Evolutionary conservation across 2,888 invertebrate species (phyloP).

Genomic region (Antheraea assamensis): DNA sequence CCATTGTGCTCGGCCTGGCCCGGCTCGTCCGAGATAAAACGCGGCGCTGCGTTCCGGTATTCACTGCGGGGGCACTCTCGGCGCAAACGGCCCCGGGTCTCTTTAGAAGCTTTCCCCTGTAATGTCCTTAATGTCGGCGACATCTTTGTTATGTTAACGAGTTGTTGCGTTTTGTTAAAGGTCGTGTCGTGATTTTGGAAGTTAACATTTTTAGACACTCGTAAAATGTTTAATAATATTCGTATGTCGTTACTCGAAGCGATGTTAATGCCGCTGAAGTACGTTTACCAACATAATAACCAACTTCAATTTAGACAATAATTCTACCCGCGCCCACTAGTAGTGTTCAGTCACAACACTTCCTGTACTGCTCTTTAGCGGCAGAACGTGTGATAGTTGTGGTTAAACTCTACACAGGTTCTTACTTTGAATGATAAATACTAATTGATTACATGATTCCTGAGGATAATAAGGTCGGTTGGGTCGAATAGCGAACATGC

Average conservation of each 20-base stretch:
- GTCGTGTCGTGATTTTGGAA: not conserved
- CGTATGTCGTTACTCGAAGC: too few species aligned
- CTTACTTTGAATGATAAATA: not conserved
- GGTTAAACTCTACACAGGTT: not conserved
- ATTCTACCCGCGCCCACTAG: not conserved
- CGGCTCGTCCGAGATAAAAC: constrained; percentile 41
- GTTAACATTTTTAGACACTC: not conserved
- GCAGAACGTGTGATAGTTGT: too few species aligned
- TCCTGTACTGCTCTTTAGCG: not conserved
- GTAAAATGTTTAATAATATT: too few species aligned
- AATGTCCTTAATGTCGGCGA: constrained; percentile 55
- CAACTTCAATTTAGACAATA: not conserved
- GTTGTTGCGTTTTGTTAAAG: constrained; percentile 5
- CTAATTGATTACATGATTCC: too few species aligned
- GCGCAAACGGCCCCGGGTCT: constrained; percentile 41
- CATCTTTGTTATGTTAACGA: constrained; percentile 7
- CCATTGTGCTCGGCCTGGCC: constrained; percentile 36
- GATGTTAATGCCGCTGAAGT: too few species aligned
- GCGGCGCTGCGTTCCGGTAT: constrained; percentile 31
- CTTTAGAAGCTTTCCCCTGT: constrained; percentile 57
- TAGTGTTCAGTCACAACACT: not conserved
- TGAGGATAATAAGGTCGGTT: not conserved
- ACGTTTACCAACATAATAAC: not conserved
- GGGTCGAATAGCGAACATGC: not conserved
- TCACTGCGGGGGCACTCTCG: constrained; percentile 41